Evolutionary conservation across 2,888 invertebrate genomes (phyloP), one percentile per base, ranked within the genome.

Genomic region (Sycophila texana): DNA sequence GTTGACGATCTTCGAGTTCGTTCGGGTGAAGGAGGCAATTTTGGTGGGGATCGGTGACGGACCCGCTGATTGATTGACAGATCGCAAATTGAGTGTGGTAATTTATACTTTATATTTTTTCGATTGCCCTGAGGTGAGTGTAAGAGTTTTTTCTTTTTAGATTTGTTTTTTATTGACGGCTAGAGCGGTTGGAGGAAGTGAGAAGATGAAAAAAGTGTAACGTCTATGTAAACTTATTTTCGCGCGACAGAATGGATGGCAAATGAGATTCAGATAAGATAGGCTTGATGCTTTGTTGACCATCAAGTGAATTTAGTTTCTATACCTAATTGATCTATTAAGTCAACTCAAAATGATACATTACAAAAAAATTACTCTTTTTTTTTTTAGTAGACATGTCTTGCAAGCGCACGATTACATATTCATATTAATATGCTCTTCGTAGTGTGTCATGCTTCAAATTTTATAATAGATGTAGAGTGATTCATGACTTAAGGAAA

Each of bases 181-280:
- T 18, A 18, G 61, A 39, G 1, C 4, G 13, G 14, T 26, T 4
- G 51, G 60, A n/a, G 57, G 51, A 51, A 49, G 30, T 26, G 18
- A 55, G n/a, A n/a, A n/a, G n/a, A 26, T 7, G n/a, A 49, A 1
- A 12, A 26, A 39, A 30, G 18, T 30, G 26, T n/a, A n/a, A 57
- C 26, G 10, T 26, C 14, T 30, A 7, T 4, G 16, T 4, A 57
- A 68, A 68, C 18, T 39, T 39, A 39, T 57, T 68, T 57, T 7
- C 57, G 57, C 18, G 68, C 26, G 12, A 53, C 16, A 12, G 1
- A 26, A 53, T 53, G 26, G 26, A 26, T 67, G 67, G 67, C 30
- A 67, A 67, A 57, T 68, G 26, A 57, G 57, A 68, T 68, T 68
- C 55, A 68, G 68, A 68, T 57, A 47, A 63, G 47, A 16, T n/a